Percentiles rank a stretch among this genome's conserved stretches.
Evolutionary conservation across 35 echinoderm and acorn worm genomes (phyloP).

Genomic region (Anneissia japonica): DNA sequence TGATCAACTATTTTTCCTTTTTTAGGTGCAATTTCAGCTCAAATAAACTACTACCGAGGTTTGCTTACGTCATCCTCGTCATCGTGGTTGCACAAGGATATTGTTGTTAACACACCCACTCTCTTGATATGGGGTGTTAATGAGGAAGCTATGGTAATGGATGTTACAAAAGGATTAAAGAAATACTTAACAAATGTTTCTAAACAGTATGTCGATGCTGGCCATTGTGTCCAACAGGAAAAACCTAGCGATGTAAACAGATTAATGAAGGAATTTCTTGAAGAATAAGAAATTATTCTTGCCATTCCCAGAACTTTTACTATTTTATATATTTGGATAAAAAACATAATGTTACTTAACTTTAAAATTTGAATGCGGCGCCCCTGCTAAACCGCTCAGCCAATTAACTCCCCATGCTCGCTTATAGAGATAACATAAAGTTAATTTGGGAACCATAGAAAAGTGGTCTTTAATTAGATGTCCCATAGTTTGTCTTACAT

Average conservation of each 20-base stretch:
- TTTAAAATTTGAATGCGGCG: too few relatives aligned
- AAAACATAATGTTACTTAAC: too few relatives aligned
- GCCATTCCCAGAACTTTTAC: too few relatives aligned
- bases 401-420: too few relatives aligned
- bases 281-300: background rate
- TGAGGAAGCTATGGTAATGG: slow-evolving; percentile 27
- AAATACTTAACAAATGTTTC: slow-evolving; percentile 51
- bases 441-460: too few relatives aligned
- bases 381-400: too few relatives aligned
- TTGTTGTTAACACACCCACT: slow-evolving; percentile 35
- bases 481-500: too few relatives aligned
- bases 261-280: background rate
- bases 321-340: too few relatives aligned
- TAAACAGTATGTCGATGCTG: slow-evolving; percentile 41
- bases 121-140: slow-evolving; percentile 67
- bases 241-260: slow-evolving; percentile 32
- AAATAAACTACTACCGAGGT: slow-evolving; percentile 72
- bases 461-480: too few relatives aligned
- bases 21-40: slow-evolving; percentile 34
- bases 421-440: too few relatives aligned
- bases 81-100: background rate
- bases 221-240: slow-evolving; percentile 80
- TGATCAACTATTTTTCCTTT: too few relatives aligned
- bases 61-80: background rate
- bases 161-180: slow-evolving; percentile 42